Conservation (phyloP, 1,140 invertebrate genomes). For the Zaprionus taronus region DNA sequence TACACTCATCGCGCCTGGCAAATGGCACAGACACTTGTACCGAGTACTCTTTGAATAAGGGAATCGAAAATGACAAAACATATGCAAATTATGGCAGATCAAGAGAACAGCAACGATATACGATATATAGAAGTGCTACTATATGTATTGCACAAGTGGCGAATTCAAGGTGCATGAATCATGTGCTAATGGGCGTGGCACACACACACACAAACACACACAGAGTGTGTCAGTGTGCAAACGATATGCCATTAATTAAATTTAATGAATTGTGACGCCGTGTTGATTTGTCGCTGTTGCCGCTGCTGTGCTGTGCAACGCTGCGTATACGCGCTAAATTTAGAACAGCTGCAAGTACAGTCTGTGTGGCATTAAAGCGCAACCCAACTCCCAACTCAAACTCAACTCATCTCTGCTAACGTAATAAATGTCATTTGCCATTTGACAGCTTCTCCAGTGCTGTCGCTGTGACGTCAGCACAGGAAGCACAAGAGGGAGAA, state of each 20-base stretch:
- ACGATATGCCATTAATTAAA: conserved; percentile 71
- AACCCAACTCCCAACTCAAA: background rate
- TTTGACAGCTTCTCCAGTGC: conserved; percentile 39
- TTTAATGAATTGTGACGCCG: conserved; percentile 76
- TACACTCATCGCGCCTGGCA: background rate
- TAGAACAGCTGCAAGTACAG: conserved; percentile 1
- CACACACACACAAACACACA: too few relatives aligned
- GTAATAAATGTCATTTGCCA: conserved; percentile 64
- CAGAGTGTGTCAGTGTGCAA: background rate
- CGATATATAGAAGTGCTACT: background rate
- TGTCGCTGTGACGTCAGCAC: conserved; percentile 33
- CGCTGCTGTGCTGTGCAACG: conserved; percentile 27
- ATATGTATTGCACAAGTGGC: conserved; percentile 2
- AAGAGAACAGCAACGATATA: background rate
- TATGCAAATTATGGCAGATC: conserved; percentile 35
- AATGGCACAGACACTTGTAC: conserved; percentile 17
- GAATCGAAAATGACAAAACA: conserved; percentile 23
- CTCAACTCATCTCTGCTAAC: conserved; percentile 42
- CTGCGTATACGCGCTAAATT: conserved; percentile 49
- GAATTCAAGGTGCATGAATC: conserved; percentile 9
- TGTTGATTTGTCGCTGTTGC: conserved; percentile 62
- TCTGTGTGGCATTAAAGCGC: conserved; percentile 42
- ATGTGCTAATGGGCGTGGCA: conserved; percentile 2
- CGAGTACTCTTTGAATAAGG: background rate
- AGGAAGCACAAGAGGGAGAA: conserved; percentile 13